A percentile compares a stretch with the other conserved stretches of the same genome.
These are phyloP conservation scores for Apis cerana DNA, from an alignment of 1,140 invertebrate species.

Conservation along the genomic window DNA sequence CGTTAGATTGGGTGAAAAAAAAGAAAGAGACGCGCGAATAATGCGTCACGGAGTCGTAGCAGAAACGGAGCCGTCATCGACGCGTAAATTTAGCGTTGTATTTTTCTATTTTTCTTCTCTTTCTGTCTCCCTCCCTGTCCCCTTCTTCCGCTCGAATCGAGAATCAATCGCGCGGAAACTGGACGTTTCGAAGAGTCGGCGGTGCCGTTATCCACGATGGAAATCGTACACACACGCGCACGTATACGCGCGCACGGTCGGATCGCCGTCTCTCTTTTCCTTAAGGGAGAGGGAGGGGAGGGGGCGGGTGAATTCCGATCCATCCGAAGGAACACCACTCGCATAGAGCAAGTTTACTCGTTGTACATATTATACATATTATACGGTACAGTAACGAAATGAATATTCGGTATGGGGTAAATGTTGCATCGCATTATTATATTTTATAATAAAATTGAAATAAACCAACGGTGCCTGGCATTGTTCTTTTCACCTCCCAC, in stretches of 20 bases:
- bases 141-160: too few relatives aligned
- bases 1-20: too few relatives aligned
- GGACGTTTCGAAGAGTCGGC: too few relatives aligned
- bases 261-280: too few relatives aligned
- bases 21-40: neutral
- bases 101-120: neutral
- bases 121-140: too few relatives aligned
- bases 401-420: conserved; percentile 65
- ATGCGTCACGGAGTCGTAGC: neutral
- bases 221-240: too few relatives aligned
- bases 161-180: too few relatives aligned
- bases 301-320: too few relatives aligned
- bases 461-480: conserved; percentile 29
- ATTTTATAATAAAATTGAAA: conserved; percentile 73
- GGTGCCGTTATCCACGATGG: too few relatives aligned
- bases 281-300: too few relatives aligned
- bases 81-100: neutral
- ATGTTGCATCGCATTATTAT: conserved; percentile 72
- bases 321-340: neutral
- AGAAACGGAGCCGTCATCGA: neutral
- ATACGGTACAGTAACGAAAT: conserved; percentile 32
- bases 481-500: neutral
- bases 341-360: neutral
- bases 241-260: too few relatives aligned
- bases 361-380: conserved; percentile 57